phyloP scores from a whole-genome alignment of 2,888 invertebrate species.

The Tridacna gigas region DNA sequence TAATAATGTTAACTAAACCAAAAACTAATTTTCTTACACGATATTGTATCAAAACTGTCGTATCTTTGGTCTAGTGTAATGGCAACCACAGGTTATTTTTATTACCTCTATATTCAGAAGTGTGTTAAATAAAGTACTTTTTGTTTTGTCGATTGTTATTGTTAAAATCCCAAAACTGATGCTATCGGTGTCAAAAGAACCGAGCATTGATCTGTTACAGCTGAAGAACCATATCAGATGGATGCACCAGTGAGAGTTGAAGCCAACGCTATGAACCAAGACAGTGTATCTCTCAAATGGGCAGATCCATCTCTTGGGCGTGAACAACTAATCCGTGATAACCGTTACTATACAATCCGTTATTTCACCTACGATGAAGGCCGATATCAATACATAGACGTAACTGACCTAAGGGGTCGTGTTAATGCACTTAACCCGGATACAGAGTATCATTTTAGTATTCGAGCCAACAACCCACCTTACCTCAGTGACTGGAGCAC shows the following conservation, averaged over 20 bases:
- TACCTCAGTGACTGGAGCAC: conserved; percentile 63
- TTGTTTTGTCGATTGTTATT: neutral
- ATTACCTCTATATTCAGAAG: no score
- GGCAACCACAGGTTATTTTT: no score
- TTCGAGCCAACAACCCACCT: conserved; percentile 60
- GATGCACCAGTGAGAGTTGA: conserved; percentile 35
- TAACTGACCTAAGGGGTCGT: conserved; percentile 45
- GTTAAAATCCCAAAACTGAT: no score
- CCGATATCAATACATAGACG: conserved; percentile 55
- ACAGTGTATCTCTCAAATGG: conserved; percentile 46
- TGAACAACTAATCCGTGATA: conserved; percentile 59
- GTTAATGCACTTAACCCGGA: conserved; percentile 39
- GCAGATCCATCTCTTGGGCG: conserved; percentile 46
- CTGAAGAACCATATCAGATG: conserved; percentile 61
- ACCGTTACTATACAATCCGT: conserved; percentile 56
- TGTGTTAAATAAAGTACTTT: neutral
- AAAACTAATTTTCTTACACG: no score
- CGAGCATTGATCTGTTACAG: conserved; percentile 29
- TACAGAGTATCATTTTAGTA: conserved; percentile 55
- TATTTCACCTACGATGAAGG: conserved; percentile 56
- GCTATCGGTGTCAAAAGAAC: neutral
- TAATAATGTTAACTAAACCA: no score
- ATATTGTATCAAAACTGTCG: no score
- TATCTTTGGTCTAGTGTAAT: no score
- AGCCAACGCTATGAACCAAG: conserved; percentile 29